Evolutionary conservation across 2,888 invertebrate species (phyloP).

Genomic region (Cephalotes varians): DNA sequence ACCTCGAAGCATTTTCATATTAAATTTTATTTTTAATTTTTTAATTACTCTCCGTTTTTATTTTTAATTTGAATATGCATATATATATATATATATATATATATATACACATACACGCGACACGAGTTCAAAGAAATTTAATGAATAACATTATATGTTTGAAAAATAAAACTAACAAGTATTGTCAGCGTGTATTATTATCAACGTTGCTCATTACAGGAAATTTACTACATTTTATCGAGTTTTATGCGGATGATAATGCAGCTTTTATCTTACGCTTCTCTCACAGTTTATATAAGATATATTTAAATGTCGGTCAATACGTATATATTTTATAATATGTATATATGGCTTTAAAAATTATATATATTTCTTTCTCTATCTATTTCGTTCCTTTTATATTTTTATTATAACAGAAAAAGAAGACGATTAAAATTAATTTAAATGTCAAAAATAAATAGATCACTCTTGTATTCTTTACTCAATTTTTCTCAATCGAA

Average conservation of each 20-base stretch:
- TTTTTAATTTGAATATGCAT: not conserved
- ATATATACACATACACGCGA: too few species aligned
- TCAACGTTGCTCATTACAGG: conserved; percentile 8
- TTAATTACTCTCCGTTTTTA: conserved; percentile 1
- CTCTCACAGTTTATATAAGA: not conserved
- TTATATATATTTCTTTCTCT: not conserved
- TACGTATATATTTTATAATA: not conserved
- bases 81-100: too few species aligned
- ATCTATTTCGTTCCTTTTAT: not conserved
- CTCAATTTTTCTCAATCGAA: not conserved
- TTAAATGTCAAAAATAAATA: not conserved
- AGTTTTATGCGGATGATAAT: conserved; percentile 13
- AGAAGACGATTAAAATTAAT: not conserved
- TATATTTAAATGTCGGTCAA: conserved; percentile 11
- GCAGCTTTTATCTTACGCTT: not conserved
- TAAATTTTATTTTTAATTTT: conserved; percentile 12
- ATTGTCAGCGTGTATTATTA: conserved; percentile 16
- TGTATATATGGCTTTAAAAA: not conserved
- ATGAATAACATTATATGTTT: not conserved
- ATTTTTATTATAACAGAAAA: not conserved
- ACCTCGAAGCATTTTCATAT: not conserved
- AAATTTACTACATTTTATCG: conserved; percentile 38
- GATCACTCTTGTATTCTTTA: not conserved
- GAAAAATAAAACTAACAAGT: conserved; percentile 20
- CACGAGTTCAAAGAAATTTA: conserved; percentile 6